Evolutionary conservation across 2,797 vertebrate species (phyloP), one percentile per base, ranked within the genome.

Genomic region (Catamblyrhynchus diadema): DNA sequence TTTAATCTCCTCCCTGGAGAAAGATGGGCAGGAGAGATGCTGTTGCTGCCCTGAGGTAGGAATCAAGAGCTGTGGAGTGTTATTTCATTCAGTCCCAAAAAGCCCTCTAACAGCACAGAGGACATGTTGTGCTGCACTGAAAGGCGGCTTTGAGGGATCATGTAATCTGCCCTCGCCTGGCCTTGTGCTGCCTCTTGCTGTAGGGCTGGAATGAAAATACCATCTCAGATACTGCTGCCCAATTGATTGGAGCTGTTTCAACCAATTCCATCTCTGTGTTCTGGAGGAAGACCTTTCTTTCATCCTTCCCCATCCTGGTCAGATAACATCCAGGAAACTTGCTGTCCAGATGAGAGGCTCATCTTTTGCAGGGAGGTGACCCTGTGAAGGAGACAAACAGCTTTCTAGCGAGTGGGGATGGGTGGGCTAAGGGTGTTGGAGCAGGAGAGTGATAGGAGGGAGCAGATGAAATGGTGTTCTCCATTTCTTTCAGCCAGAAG

Each of bases 121-220:
- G 88, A 91, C 4, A 16, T 65, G 79, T 96, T 97, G 94, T 97
- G 90, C 95, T 82, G 85, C n/a, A 70, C 54, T 96, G 95, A 96
- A 97, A 96, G 96, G 70, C 25, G 0, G 89, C 95, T 96, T 96
- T 97, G 86, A 97, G 94, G 86, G 93, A 93, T 86, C 75, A 3
- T 92, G 87, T 95, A 88, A 94, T 96, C 89, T 96, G 91, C 95
- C 93, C 90, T 95, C 5, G 33, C 94, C 60, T 92, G 88, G 91
- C 90, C 87, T 93, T 81, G 61, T 51, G 72, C 95, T 95, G 75
- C 78, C 71, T 81, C 88, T 90, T 85, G 93, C 85, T 96, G 37
- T 64, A 88, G 74, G 74, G 84, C 90, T 72, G 90, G 72, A 89
- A 95, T 95, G 88, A 96, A 94, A 97, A 96, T 94, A 93, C 77